These are phyloP conservation scores for Platysteira castanea DNA, from an alignment of 2,113 vertebrate species.

Conservation along the genomic window DNA sequence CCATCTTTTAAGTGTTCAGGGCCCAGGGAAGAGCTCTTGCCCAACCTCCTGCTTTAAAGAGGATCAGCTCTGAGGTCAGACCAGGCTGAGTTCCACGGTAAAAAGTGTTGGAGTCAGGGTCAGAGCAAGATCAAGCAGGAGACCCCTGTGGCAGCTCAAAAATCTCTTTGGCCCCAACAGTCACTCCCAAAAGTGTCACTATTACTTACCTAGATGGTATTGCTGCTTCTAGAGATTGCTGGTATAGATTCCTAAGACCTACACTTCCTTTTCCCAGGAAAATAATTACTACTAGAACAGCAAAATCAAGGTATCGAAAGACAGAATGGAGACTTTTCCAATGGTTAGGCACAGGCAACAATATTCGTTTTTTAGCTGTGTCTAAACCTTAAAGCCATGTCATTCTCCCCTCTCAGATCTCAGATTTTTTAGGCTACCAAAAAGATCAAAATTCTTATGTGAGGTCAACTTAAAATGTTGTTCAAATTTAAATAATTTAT, in stretches of 20 bases:
- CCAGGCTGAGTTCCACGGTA: not conserved
- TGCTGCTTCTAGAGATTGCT: not conserved
- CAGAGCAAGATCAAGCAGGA: not conserved
- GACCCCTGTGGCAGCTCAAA: not conserved
- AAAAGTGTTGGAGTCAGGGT: not conserved
- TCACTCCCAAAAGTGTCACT: not conserved
- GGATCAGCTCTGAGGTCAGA: not conserved
- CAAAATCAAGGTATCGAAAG: not conserved
- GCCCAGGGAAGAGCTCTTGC: not conserved
- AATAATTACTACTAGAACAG: not conserved
- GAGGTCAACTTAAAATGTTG: not conserved
- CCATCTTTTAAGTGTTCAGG: not conserved
- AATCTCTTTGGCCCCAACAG: not conserved
- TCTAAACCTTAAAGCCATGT: not conserved
- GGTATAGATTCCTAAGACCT: not conserved
- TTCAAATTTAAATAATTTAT: not conserved
- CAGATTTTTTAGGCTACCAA: not conserved
- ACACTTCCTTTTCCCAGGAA: not conserved
- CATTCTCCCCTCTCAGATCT: not conserved
- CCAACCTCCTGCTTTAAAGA: not conserved
- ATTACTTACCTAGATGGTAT: not conserved
- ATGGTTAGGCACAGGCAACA: not conserved
- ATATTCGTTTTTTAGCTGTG: not conserved
- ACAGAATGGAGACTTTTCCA: not conserved
- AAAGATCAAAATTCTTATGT: not conserved